Evolutionary conservation across 2,888 invertebrate genomes (phyloP).

Genomic region (Oeneis ivallda): DNA sequence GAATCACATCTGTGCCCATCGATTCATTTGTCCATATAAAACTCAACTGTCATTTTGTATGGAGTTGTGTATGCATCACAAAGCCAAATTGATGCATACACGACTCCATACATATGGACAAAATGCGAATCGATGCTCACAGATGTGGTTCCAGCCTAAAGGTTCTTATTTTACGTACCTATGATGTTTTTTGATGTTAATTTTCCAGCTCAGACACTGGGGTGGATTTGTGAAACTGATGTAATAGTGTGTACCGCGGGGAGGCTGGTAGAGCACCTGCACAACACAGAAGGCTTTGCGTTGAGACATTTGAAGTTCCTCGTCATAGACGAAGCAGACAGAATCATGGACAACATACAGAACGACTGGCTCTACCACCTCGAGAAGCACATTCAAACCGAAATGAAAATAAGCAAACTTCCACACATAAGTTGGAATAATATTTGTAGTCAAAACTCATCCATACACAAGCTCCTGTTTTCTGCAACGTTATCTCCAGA

Average conservation of each 20-base stretch:
- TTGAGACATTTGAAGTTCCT: conserved; percentile 87
- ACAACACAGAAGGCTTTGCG: conserved; percentile 89
- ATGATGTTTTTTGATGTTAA: conserved; percentile 9
- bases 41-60: too few species aligned
- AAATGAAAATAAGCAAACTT: conserved; percentile 76
- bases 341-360: conserved; percentile 94
- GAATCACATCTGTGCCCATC: too few species aligned
- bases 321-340: conserved; percentile 98
- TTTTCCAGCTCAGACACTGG: conserved; percentile 75
- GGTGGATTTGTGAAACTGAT: conserved; percentile 85
- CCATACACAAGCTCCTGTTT: conserved; percentile 95
- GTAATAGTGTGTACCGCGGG: conserved; percentile 97
- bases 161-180: background rate
- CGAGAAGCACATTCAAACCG: conserved; percentile 84
- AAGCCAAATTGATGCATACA: too few species aligned
- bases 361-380: conserved; percentile 94
- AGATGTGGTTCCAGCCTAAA: too few species aligned
- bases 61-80: too few species aligned
- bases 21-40: too few species aligned
- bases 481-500: conserved; percentile 99
- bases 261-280: conserved; percentile 94
- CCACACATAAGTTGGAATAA: conserved; percentile 77
- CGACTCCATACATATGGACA: too few species aligned
- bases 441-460: conserved; percentile 68
- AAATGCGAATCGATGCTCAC: too few species aligned